A percentile compares a stretch with the other conserved stretches of the same genome.
Conservation (phyloP, 2,113 vertebrate genomes). For the Malurus cyaneus region DNA sequence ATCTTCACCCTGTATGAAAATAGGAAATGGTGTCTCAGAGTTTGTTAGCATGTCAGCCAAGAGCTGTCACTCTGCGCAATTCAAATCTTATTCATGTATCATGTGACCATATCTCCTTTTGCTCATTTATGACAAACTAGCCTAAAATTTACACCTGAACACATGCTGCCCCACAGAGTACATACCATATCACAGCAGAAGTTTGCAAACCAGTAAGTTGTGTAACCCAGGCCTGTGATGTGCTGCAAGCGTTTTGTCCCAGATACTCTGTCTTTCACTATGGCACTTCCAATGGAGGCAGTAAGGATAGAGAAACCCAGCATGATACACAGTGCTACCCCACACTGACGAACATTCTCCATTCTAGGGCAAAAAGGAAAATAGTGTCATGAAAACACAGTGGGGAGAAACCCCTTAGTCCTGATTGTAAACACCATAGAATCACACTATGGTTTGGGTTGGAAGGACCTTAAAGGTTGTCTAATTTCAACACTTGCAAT, state of each 20-base stretch:
- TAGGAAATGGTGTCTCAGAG: neutral
- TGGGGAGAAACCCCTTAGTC: fast-evolving
- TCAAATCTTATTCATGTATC: neutral
- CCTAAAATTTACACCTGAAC: neutral
- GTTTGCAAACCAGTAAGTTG: conserved; percentile 72
- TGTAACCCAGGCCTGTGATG: conserved; percentile 69
- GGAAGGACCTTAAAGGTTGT: fast-evolving
- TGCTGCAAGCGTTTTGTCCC: conserved; percentile 74
- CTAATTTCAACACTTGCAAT: neutral
- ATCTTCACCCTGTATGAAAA: neutral
- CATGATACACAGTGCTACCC: conserved; percentile 74
- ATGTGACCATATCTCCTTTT: neutral
- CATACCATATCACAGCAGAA: conserved; percentile 78
- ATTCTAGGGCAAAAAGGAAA: conserved; percentile 51
- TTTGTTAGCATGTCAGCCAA: neutral
- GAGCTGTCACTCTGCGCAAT: neutral
- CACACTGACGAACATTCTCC: conserved; percentile 77
- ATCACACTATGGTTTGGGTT: neutral
- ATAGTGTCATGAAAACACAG: neutral
- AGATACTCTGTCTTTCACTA: conserved; percentile 67
- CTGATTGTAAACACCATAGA: neutral
- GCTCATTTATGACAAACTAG: neutral
- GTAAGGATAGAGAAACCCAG: conserved; percentile 75
- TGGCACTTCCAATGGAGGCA: conserved; percentile 49
- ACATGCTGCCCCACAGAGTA: neutral